Conservation (phyloP, 35 echinoderm and acorn worm genomes). For the Strongylocentrotus purpuratus region DNA sequence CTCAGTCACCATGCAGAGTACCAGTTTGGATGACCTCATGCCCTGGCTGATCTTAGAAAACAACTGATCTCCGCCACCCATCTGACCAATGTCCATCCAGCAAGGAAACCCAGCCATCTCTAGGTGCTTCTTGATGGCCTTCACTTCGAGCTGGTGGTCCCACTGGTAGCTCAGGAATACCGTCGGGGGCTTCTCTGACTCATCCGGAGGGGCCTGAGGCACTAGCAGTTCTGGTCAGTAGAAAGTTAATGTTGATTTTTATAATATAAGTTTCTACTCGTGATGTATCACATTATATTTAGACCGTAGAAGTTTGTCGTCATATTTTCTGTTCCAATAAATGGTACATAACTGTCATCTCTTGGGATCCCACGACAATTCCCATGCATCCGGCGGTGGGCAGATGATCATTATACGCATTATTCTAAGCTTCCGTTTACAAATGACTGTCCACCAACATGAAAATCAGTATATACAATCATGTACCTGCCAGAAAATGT, state of each 20-base stretch:
- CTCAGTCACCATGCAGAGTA: conserved; percentile 89
- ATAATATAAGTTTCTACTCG: not conserved
- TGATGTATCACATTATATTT: not conserved
- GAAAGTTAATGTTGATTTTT: not conserved
- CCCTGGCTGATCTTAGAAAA: conserved; percentile 92
- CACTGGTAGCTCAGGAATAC: conserved; percentile 98
- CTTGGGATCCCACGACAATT: not conserved
- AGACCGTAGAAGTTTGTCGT: no score
- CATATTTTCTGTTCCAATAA: not conserved
- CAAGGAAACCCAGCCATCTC: conserved; percentile 92
- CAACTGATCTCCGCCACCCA: conserved; percentile 94
- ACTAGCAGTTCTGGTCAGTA: conserved; percentile 67
- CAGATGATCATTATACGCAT: no score
- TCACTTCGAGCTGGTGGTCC: conserved; percentile 91
- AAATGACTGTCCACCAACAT: no score
- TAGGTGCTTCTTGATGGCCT: conserved; percentile 79
- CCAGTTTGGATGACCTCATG: conserved; percentile 88
- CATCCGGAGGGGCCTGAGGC: conserved; percentile 54
- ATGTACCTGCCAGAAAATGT: no score
- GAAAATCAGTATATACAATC: no score
- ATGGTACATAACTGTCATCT: not conserved
- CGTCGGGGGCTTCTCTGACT: conserved; percentile 72
- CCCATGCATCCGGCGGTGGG: not conserved
- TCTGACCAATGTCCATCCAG: conserved; percentile 99
- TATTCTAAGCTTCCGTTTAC: no score